Conservation (phyloP, 1,140 invertebrate species). For the Leptonema lineaticorne region DNA sequence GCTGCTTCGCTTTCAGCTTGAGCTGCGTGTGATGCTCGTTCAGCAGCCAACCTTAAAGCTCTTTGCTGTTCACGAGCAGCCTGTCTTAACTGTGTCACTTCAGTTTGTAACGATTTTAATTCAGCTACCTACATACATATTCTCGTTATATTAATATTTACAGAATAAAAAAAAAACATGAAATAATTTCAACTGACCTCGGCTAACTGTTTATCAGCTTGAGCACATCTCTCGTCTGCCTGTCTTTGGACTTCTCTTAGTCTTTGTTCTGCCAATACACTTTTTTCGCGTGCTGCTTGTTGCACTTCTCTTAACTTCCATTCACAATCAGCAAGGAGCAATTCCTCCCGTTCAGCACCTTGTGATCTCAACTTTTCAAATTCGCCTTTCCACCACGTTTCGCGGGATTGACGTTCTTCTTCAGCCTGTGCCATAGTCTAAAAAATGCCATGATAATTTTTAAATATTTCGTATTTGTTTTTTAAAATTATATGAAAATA, state of each 20-base stretch:
- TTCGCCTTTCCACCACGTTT: conserved; percentile 49
- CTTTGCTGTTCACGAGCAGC: conserved; percentile 20
- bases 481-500: neutral
- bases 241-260: conserved; percentile 27
- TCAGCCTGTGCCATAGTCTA: neutral
- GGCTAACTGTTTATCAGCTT: conserved; percentile 28
- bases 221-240: conserved; percentile 29
- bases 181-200: conserved; percentile 20
- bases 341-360: conserved; percentile 51
- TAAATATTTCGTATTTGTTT: neutral
- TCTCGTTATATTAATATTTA: no score
- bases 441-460: neutral
- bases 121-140: conserved; percentile 5
- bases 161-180: no score
- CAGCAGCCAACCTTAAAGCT: conserved; percentile 15
- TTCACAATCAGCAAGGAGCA: conserved; percentile 55
- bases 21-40: conserved; percentile 28
- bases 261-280: conserved; percentile 26
- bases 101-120: conserved; percentile 4
- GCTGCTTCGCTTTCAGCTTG: conserved; percentile 30
- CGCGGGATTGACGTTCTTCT: conserved; percentile 45
- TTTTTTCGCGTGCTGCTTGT: conserved; percentile 46
- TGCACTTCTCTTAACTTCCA: conserved; percentile 56
- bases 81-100: conserved; percentile 14
- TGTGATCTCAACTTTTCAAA: conserved; percentile 52